phyloP scores from a whole-genome alignment of 2,113 vertebrate species.

The Elephas maximus region DNA sequence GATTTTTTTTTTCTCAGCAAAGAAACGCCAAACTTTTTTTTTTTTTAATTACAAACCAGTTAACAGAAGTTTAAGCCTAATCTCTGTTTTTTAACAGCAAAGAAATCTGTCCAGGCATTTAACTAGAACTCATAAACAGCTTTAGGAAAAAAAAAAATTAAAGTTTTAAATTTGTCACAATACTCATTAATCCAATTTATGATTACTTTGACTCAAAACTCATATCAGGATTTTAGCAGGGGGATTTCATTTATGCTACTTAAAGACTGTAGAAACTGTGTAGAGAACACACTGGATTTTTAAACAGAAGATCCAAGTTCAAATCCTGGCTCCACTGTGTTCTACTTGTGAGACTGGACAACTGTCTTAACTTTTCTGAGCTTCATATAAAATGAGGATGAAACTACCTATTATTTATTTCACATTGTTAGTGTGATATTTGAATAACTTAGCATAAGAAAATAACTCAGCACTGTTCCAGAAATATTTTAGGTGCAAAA shows the following conservation, averaged over 20 bases:
- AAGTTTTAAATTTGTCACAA: constrained; percentile 71
- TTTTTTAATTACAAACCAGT: constrained; percentile 59
- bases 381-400: background rate
- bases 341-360: background rate
- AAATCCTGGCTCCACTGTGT: background rate
- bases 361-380: background rate
- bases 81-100: constrained; percentile 54
- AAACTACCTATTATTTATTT: background rate
- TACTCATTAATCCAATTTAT: constrained; percentile 66
- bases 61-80: constrained; percentile 51
- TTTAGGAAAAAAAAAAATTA: background rate
- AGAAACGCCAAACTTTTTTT: constrained; percentile 38
- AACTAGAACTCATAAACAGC: constrained; percentile 63
- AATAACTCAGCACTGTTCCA: background rate
- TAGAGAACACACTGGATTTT: background rate
- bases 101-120: constrained; percentile 73
- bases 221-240: constrained; percentile 54
- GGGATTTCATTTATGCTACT: constrained; percentile 15
- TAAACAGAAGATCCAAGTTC: background rate
- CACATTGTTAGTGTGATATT: background rate
- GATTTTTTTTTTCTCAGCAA: background rate
- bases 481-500: background rate
- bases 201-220: constrained; percentile 64
- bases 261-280: background rate
- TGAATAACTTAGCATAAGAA: background rate